Conservation (phyloP, 2,797 vertebrate genomes). For the Thalassophryne amazonica region DNA sequence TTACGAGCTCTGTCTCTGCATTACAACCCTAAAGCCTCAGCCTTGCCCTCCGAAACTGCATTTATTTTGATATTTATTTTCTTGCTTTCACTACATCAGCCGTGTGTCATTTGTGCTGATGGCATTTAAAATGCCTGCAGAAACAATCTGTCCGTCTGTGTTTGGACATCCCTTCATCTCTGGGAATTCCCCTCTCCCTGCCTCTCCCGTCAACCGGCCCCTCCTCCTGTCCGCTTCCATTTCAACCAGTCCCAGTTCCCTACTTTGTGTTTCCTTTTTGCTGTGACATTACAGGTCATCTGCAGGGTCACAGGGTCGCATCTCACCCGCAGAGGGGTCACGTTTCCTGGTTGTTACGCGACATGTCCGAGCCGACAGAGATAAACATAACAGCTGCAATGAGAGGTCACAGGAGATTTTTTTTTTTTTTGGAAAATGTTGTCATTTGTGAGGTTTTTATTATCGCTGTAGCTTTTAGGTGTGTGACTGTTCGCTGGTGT, state of each 20-base stretch:
- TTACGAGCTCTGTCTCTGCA: conserved; percentile 1
- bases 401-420: no score
- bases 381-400: not conserved
- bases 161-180: conserved; percentile 49
- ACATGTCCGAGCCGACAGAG: conserved; percentile 12
- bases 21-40: conserved; percentile 11
- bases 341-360: conserved; percentile 42
- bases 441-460: no score
- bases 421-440: not conserved
- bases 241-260: conserved; percentile 41
- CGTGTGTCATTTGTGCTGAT: conserved; percentile 23
- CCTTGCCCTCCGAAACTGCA: not conserved
- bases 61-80: conserved; percentile 7
- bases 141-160: conserved; percentile 27
- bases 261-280: conserved; percentile 56
- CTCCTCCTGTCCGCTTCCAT: conserved; percentile 16
- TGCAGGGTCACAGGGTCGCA: conserved; percentile 41
- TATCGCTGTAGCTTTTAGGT: no score
- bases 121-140: conserved; percentile 11
- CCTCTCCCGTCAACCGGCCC: conserved; percentile 22
- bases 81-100: conserved; percentile 1
- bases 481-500: conserved; percentile 3
- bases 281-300: conserved; percentile 49
- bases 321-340: conserved; percentile 32
- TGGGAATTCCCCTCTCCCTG: conserved; percentile 66